phyloP scores from a whole-genome alignment of 2,113 vertebrate genomes.

The Calonectris borealis region DNA sequence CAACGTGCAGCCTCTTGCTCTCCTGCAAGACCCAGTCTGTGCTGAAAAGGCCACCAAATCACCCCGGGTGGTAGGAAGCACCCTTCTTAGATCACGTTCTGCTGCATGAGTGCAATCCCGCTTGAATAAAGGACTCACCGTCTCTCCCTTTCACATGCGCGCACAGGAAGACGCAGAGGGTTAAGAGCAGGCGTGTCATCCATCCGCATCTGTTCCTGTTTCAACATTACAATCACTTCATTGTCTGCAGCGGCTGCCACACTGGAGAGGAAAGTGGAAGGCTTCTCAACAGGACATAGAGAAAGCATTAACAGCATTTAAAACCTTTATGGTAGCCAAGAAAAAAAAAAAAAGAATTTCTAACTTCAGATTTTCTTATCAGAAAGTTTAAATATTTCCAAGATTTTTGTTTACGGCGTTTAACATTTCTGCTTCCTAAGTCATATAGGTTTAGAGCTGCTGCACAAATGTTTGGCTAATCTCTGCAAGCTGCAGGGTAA shows the following conservation, averaged over 20 bases:
- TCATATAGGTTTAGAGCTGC: neutral
- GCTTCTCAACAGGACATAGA: neutral
- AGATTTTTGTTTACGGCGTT: neutral
- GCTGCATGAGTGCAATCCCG: too few relatives aligned
- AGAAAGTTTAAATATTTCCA: constrained; percentile 8
- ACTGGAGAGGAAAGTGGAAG: neutral
- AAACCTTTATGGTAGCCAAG: neutral
- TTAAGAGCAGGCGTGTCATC: neutral
- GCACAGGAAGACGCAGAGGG: neutral
- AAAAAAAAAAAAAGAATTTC: neutral
- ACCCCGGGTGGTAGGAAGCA: neutral
- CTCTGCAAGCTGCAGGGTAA: constrained; percentile 5
- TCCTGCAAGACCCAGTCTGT: neutral
- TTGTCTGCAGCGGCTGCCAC: neutral
- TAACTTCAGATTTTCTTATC: neutral
- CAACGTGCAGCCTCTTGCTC: neutral
- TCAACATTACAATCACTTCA: neutral
- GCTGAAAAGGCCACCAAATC: neutral
- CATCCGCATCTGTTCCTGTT: constrained; percentile 7
- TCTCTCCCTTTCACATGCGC: neutral
- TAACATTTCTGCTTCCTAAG: constrained; percentile 4
- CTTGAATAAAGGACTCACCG: neutral
- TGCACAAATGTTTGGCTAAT: neutral
- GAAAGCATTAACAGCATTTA: neutral
- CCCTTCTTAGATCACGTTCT: neutral